A percentile compares a stretch with the other conserved stretches of the same genome.
These are phyloP conservation scores for Hydrocynus forskahlii DNA, from an alignment of 2,797 vertebrate species.

Conservation along the genomic window DNA sequence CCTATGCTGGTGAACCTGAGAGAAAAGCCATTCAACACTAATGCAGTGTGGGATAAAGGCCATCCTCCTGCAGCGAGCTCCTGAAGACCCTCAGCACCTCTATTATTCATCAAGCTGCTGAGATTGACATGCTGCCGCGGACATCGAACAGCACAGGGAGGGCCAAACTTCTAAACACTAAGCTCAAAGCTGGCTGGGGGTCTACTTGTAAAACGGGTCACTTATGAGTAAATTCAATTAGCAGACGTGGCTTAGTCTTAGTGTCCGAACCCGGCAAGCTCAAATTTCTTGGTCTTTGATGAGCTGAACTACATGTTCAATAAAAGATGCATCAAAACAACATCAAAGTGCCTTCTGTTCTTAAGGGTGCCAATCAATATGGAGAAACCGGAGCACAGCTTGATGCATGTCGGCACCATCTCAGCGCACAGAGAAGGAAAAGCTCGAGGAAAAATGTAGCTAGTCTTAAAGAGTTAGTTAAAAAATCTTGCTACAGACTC, in stretches of 20 bases:
- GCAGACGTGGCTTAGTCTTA: not conserved
- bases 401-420: not conserved
- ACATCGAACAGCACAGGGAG: not conserved
- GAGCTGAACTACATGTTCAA: conserved; percentile 41
- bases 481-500: not conserved
- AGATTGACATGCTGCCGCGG: not conserved
- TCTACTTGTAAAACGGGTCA: conserved; percentile 6
- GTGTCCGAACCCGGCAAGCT: not conserved
- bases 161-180: not conserved
- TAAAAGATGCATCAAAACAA: conserved; percentile 53
- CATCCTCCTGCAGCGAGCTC: conserved; percentile 37
- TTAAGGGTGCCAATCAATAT: conserved; percentile 44
- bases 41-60: conserved; percentile 33
- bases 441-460: not conserved
- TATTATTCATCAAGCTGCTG: conserved; percentile 24
- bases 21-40: conserved; percentile 19
- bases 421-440: conserved; percentile 8
- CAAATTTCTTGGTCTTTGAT: conserved; percentile 29
- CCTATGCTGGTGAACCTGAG: not conserved
- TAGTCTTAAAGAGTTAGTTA: not conserved
- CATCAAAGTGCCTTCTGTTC: conserved; percentile 52
- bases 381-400: not conserved
- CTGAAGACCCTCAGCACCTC: conserved; percentile 30
- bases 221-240: conserved; percentile 29
- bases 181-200: not conserved